Percentiles rank a stretch among this genome's conserved stretches.
phyloP scores from a whole-genome alignment of 2,797 vertebrate species.

The Lateolabrax maculatus region DNA sequence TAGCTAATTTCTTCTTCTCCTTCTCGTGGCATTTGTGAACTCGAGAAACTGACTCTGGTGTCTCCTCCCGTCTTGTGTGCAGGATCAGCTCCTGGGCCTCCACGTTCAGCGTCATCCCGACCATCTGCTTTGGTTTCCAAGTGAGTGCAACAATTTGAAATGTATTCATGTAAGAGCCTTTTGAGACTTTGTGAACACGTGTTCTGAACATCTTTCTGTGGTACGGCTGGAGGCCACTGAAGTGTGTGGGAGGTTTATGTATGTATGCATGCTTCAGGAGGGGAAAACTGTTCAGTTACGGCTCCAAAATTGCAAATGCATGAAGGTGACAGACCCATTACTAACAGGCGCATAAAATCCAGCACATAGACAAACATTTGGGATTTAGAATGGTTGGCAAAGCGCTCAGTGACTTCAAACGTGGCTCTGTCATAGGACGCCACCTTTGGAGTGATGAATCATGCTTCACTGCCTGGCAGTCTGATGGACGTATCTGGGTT shows the following conservation, averaged over 20 bases:
- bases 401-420: no score
- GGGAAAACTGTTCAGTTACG: background rate
- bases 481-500: no score
- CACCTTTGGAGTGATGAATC: no score
- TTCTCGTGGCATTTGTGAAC: constrained; percentile 42
- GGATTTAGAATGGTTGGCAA: no score
- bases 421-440: no score
- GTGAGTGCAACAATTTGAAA: constrained; percentile 78
- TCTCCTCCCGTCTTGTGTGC: constrained; percentile 42
- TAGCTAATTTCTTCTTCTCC: background rate
- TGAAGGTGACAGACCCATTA: no score
- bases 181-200: constrained; percentile 4
- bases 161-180: background rate
- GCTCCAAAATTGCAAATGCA: background rate
- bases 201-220: constrained; percentile 3
- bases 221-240: constrained; percentile 15
- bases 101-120: constrained; percentile 92
- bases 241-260: background rate
- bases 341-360: no score
- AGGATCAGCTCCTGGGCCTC: constrained; percentile 90
- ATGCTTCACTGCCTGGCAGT: no score
- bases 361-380: no score
- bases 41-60: constrained; percentile 3
- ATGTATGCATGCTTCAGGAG: background rate
- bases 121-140: constrained; percentile 98